Base-by-base conservation (phyloP, 2,113 vertebrate genomes). In the Leucosticte australis region DNA sequence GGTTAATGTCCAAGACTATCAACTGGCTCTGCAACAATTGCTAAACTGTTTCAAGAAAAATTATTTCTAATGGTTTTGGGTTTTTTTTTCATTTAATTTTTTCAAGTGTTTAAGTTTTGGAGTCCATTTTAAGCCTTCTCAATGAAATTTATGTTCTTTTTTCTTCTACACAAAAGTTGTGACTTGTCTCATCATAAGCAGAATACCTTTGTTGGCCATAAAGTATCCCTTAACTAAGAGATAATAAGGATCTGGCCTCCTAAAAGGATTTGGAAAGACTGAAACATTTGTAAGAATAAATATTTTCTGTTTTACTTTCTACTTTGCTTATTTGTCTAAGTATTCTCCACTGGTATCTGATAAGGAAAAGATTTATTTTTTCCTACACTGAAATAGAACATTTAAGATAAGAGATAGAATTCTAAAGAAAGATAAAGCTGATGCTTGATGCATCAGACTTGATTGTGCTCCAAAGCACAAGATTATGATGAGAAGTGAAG, bases 11-110 rank as follows among this genome's bases (percentile, higher is more conserved):
- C 63, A 83, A 64, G 13, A 13, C 23, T 46, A 17, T 39, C 21
- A 18, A 3, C 22, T 87, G 5, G 2, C 11, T 89, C 18, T 84
- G 14, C 15, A 89, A 59, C 1, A 68, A 53, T 55, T 50, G 9
- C 22, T 31, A 49, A 64, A 57, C 4, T 52, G 3, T 49, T 95
- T 67, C 12, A 52, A 56, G 16, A 62, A 41, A 21, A 46, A 9
- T 6, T 18, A 42, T 33, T 71, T 79, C 7, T n/a, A n/a, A n/a
- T 33, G 0, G 22, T 56, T 53, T 53, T 17, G 2, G 13, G 1
- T 6, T 20, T 49, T 55, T 77, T 44, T 19, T 16, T 15, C 1
- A 49, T 56, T 78, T 41, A 1, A 35, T 33, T 74, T 65, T 69
- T 69, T 30, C 37, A 23, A 31, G 22, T n/a, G 7, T n/a, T 47